A percentile compares a stretch with the other conserved stretches of the same genome.
These are phyloP conservation scores for Ceyx cyanopectus DNA, from an alignment of 2,113 vertebrate genomes.

Conservation along the genomic window DNA sequence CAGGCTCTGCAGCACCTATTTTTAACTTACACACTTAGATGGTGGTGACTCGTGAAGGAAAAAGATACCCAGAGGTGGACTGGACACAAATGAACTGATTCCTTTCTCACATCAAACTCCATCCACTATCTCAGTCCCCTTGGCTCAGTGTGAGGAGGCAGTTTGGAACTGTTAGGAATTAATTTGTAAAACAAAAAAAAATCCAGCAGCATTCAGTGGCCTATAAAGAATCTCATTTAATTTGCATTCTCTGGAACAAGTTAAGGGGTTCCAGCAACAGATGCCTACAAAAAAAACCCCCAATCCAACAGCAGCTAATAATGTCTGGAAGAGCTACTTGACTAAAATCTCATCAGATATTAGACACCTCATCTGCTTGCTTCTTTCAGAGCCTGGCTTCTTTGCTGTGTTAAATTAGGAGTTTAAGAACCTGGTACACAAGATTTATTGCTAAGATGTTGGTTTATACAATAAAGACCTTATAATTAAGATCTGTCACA, in stretches of 20 bases:
- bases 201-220: background rate
- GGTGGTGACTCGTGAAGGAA: background rate
- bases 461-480: background rate
- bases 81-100: background rate
- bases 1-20: background rate
- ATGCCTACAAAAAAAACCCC: background rate
- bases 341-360: background rate
- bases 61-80: background rate
- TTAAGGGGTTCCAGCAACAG: background rate
- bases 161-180: background rate
- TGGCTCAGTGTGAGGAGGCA: background rate
- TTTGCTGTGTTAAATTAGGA: background rate
- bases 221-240: background rate
- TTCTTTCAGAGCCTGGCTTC: background rate
- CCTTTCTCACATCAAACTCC: background rate
- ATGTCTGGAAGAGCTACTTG: background rate
- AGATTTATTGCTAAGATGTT: background rate
- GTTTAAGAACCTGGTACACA: background rate
- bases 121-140: background rate
- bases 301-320: background rate
- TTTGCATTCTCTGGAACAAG: background rate
- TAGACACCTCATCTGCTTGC: background rate
- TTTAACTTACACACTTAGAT: background rate
- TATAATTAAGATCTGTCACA: background rate
- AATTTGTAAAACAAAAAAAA: background rate